Conservation (phyloP, 2,888 invertebrate genomes). For the Acrocyrtus sp. region DNA sequence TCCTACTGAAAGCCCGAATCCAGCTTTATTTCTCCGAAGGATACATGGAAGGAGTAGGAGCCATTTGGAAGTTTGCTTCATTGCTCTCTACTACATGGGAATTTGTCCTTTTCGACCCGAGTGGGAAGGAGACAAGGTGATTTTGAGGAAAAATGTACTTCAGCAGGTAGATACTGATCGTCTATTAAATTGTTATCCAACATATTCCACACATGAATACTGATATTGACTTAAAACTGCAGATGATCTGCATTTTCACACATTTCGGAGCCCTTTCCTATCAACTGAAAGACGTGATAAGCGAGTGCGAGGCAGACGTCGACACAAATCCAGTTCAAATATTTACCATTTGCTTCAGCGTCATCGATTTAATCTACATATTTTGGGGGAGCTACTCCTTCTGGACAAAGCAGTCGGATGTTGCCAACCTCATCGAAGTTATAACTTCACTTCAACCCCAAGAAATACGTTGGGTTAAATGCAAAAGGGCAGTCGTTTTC, state of each 20-base stretch:
- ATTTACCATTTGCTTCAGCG: slow-evolving; percentile 8
- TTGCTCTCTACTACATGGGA: slow-evolving; percentile 15
- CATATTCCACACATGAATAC: not conserved
- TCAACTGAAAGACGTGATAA: not conserved
- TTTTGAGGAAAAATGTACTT: not conserved
- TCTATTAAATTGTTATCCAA: not conserved
- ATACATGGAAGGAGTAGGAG: no score
- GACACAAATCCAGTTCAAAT: slow-evolving; percentile 6
- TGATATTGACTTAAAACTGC: no score
- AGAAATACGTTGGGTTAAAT: no score
- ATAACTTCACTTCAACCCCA: no score
- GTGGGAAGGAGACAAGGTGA: not conserved
- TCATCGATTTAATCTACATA: slow-evolving; percentile 6
- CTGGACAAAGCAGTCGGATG: not conserved
- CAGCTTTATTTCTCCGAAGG: no score
- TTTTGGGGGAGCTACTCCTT: not conserved
- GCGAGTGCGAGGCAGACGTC: not conserved
- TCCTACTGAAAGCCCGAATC: no score
- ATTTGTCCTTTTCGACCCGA: slow-evolving; percentile 6
- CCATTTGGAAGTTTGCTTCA: no score
- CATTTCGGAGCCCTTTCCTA: no score
- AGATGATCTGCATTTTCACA: no score
- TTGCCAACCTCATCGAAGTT: no score
- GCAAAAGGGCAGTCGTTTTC: no score
- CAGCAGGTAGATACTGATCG: no score